Conservation (phyloP, 2,113 vertebrate genomes). For the Cavia aperea region DNA sequence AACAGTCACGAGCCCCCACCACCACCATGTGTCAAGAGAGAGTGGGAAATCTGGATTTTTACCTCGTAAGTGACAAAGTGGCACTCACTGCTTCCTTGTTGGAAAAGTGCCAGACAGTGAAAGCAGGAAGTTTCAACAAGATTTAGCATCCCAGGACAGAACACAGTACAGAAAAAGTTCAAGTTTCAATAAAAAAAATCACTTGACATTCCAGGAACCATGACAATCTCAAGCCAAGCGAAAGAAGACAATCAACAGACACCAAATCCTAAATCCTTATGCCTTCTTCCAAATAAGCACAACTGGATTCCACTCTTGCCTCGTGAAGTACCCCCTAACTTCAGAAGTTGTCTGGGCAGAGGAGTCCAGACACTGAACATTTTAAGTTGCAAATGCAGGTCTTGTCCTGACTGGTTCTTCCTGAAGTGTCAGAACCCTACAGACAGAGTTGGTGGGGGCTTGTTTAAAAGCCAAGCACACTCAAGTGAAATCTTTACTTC, state of each 20-base stretch:
- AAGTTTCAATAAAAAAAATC: not conserved
- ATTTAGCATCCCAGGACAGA: not conserved
- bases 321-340: not conserved
- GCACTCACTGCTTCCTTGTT: not conserved
- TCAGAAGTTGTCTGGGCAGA: not conserved
- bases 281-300: not conserved
- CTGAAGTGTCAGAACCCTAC: not conserved
- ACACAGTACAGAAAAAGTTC: not conserved
- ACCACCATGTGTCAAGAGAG: not conserved
- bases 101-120: not conserved
- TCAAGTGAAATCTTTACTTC: not conserved
- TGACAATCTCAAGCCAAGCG: conserved; percentile 2
- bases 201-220: not conserved
- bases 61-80: not conserved
- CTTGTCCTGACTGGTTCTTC: not conserved
- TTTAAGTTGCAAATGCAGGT: not conserved
- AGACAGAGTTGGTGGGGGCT: not conserved
- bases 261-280: not conserved
- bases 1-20: not conserved
- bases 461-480: not conserved
- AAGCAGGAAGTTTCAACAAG: not conserved
- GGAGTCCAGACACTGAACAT: not conserved
- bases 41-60: not conserved
- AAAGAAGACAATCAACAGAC: not conserved
- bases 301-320: not conserved